These are phyloP conservation scores for Tanytarsus gracilentus DNA, from an alignment of 2,888 invertebrate species.

Conservation along the genomic window DNA sequence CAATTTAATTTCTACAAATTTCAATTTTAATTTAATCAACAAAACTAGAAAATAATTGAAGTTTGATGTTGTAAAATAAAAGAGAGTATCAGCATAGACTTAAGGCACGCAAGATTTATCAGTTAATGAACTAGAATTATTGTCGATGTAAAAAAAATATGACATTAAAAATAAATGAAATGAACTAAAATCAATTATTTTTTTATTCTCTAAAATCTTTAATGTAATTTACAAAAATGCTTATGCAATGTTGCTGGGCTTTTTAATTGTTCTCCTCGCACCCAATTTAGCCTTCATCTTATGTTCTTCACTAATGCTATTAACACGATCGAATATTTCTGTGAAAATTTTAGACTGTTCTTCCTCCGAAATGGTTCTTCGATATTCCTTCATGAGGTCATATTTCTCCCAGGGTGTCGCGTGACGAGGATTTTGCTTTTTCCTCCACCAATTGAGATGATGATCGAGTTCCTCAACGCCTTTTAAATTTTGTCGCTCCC, in stretches of 20 bases:
- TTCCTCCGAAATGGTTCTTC: conserved; percentile 78
- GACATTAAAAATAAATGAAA: background rate
- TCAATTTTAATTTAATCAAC: background rate
- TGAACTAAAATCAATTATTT: background rate
- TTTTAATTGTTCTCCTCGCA: conserved; percentile 11
- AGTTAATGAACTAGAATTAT: background rate
- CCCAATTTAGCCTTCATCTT: conserved; percentile 18
- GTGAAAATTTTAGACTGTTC: conserved; percentile 78
- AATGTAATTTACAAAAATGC: background rate
- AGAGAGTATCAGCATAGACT: no score
- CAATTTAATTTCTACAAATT: no score
- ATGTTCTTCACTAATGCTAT: conserved; percentile 50
- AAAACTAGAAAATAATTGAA: background rate
- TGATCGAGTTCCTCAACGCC: conserved; percentile 59
- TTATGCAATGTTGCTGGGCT: conserved; percentile 5
- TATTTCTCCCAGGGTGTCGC: conserved; percentile 77
- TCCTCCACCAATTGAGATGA: conserved; percentile 47
- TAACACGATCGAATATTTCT: conserved; percentile 69
- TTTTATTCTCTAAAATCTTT: background rate
- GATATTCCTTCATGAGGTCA: conserved; percentile 89
- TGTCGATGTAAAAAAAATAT: background rate
- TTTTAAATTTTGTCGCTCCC: conserved; percentile 70
- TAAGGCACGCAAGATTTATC: background rate
- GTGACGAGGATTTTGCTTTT: conserved; percentile 47
- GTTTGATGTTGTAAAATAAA: no score